A percentile compares a stretch with the other conserved stretches of the same genome.
These are phyloP conservation scores for Samia ricini DNA, from an alignment of 1,140 invertebrate species.

Conservation along the genomic window DNA sequence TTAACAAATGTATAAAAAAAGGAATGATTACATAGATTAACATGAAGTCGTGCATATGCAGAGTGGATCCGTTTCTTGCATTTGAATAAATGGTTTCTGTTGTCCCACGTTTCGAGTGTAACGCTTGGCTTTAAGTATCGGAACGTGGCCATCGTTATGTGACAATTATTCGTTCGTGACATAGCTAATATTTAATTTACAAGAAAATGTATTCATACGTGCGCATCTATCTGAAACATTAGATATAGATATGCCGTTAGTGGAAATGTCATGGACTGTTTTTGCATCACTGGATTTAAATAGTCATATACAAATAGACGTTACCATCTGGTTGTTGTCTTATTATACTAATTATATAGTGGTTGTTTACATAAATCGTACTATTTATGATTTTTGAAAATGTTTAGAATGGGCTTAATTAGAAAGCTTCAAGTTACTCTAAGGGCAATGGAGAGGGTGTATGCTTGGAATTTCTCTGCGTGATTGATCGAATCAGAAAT, in stretches of 20 bases:
- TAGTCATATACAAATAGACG: too few relatives aligned
- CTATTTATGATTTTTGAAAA: too few relatives aligned
- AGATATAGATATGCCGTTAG: neutral
- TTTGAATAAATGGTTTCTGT: neutral
- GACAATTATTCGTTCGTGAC: conserved; percentile 1
- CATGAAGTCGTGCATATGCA: conserved; percentile 25
- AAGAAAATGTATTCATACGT: neutral
- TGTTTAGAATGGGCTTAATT: too few relatives aligned
- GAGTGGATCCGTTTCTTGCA: conserved; percentile 29
- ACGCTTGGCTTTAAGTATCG: neutral
- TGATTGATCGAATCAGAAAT: too few relatives aligned
- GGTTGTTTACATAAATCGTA: too few relatives aligned
- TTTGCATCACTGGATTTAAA: neutral
- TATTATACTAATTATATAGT: too few relatives aligned
- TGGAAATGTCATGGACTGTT: neutral
- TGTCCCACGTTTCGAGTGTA: neutral
- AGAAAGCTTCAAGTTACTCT: too few relatives aligned
- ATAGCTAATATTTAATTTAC: neutral
- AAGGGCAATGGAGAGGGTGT: too few relatives aligned
- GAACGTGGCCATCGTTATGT: neutral
- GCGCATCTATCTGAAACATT: neutral
- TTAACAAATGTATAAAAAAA: neutral
- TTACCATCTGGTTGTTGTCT: too few relatives aligned
- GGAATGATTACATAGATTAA: conserved; percentile 18
- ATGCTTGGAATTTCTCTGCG: too few relatives aligned